Conservation (phyloP, 2,113 vertebrate species). For the Amblyornis subalaris region DNA sequence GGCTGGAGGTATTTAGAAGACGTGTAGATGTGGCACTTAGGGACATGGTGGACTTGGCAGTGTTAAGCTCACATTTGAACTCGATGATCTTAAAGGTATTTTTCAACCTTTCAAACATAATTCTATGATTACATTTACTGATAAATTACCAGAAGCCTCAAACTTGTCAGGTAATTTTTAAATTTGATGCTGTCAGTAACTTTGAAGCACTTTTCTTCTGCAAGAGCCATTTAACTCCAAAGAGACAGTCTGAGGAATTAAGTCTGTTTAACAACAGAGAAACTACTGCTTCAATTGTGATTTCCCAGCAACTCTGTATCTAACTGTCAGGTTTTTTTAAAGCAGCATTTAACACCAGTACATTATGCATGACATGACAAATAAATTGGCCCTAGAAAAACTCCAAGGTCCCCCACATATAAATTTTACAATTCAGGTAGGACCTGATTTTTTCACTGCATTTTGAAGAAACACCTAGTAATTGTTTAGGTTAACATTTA, state of each 20-base stretch:
- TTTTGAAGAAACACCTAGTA: background rate
- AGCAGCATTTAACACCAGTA: background rate
- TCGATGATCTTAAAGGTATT: background rate
- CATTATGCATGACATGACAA: background rate
- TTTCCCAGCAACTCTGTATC: background rate
- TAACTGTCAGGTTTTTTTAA: background rate
- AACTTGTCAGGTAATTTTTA: slow-evolving; percentile 6
- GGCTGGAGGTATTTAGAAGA: background rate
- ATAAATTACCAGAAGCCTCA: background rate
- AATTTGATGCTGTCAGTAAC: background rate
- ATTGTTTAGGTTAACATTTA: background rate
- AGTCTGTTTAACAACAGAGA: background rate
- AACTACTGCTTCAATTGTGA: background rate
- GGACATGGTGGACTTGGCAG: background rate
- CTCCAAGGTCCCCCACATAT: background rate
- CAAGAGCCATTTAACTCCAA: slow-evolving; percentile 4
- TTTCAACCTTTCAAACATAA: background rate
- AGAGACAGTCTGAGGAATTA: background rate
- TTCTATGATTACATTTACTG: background rate
- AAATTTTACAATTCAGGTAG: background rate
- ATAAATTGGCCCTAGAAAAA: background rate
- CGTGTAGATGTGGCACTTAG: background rate
- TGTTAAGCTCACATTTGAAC: background rate
- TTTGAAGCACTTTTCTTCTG: background rate
- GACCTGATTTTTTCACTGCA: background rate